A percentile compares a stretch with the other conserved stretches of the same genome.
These are phyloP conservation scores for Strigops habroptila DNA, from an alignment of 2,113 vertebrate species.

Conservation along the genomic window DNA sequence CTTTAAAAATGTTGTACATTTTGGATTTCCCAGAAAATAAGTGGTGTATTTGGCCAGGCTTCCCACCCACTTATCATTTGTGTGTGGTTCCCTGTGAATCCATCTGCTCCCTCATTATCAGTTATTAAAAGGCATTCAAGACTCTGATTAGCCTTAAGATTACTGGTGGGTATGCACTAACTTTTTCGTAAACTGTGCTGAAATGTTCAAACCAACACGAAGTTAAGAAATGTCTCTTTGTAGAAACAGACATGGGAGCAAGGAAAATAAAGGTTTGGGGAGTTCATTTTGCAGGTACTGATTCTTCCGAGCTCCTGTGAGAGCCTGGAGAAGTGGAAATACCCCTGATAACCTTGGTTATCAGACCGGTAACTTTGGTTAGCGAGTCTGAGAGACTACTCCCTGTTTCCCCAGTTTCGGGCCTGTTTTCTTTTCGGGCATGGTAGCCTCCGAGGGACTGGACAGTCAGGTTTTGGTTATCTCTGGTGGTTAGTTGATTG, in stretches of 20 bases:
- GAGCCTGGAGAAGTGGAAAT: neutral
- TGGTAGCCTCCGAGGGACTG: rapidly evolving
- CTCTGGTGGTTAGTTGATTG: neutral
- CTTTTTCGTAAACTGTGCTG: neutral
- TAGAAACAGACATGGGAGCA: neutral
- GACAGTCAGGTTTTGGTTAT: slow-evolving; percentile 1
- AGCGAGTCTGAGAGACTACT: neutral
- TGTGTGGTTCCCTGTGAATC: neutral
- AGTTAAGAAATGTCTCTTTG: neutral
- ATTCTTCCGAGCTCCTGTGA: neutral
- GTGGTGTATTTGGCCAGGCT: neutral
- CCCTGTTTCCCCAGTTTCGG: neutral
- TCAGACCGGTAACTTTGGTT: neutral
- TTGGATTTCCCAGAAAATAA: neutral
- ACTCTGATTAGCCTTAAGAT: neutral
- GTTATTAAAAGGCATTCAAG: slow-evolving; percentile 2
- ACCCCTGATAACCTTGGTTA: neutral
- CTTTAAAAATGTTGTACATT: neutral
- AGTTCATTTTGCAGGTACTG: rapidly evolving
- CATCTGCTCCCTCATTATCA: slow-evolving; percentile 27
- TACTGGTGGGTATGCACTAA: neutral
- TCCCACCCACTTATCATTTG: neutral
- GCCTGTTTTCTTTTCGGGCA: neutral
- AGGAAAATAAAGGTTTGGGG: neutral
- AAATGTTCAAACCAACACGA: neutral